Evolutionary conservation across 1,140 invertebrate species (phyloP).

Genomic region (Globodera rostochiensis): DNA sequence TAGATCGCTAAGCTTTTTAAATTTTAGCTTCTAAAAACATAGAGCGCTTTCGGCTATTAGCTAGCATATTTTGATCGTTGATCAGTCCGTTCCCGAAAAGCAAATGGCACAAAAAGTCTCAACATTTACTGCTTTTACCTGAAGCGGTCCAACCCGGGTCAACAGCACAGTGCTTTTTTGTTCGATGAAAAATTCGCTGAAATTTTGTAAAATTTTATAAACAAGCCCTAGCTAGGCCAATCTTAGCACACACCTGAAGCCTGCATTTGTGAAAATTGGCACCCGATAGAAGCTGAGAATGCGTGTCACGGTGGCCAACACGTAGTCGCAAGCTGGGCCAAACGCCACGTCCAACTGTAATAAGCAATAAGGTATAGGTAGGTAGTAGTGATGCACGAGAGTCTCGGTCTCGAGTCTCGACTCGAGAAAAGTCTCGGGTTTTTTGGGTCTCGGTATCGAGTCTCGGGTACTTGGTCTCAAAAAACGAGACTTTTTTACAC

Average conservation of each 20-base stretch:
- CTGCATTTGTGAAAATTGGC: slow-evolving; percentile 60
- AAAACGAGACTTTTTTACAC: no score
- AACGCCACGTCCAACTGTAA: slow-evolving; percentile 54
- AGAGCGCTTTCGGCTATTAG: no score
- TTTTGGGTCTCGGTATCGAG: no score
- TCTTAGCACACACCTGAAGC: slow-evolving; percentile 46
- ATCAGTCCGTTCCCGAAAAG: no score
- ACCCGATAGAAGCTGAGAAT: slow-evolving; percentile 50
- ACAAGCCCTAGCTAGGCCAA: slow-evolving; percentile 15
- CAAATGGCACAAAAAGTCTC: no score
- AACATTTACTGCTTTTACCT: slow-evolving; percentile 35
- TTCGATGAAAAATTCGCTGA: slow-evolving; percentile 30
- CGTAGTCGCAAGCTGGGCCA: slow-evolving; percentile 55
- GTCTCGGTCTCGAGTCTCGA: no score
- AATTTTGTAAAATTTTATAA: slow-evolving; percentile 1
- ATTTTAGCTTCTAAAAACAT: no score
- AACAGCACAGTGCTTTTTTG: slow-evolving; percentile 40
- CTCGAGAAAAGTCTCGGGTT: no score
- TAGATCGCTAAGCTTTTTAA: no score
- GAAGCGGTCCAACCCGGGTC: slow-evolving; percentile 56
- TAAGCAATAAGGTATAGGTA: neutral
- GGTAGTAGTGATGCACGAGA: no score
- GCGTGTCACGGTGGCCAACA: slow-evolving; percentile 52
- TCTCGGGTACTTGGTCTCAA: no score
- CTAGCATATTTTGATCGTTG: no score